A percentile compares a stretch with the other conserved stretches of the same genome.
Conservation (phyloP, 2,888 invertebrate species). For the Monochamus alternatus region DNA sequence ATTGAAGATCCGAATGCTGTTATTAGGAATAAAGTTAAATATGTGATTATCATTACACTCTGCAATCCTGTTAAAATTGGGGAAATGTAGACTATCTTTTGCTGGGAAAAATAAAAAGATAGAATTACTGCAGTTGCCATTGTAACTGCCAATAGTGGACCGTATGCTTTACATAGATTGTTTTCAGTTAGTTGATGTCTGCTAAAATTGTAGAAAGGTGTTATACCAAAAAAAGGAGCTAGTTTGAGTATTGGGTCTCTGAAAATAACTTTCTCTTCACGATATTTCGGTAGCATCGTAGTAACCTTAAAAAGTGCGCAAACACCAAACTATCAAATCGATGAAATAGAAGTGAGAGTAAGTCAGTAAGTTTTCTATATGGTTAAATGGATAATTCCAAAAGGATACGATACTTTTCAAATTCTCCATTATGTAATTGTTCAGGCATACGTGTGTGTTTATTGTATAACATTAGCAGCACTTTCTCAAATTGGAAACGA, state of each 20-base stretch:
- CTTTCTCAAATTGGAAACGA: too few relatives aligned
- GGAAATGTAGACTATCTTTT: not conserved
- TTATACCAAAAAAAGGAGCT: not conserved
- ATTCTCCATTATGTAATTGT: too few relatives aligned
- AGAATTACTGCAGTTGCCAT: not conserved
- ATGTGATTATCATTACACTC: not conserved
- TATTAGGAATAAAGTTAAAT: not conserved
- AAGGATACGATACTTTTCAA: too few relatives aligned
- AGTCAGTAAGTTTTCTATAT: too few relatives aligned
- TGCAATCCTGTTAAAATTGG: not conserved
- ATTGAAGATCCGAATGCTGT: not conserved
- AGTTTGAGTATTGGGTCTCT: not conserved
- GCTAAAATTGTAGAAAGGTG: not conserved
- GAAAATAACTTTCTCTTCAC: too few relatives aligned
- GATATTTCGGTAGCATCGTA: too few relatives aligned
- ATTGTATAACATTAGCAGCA: too few relatives aligned
- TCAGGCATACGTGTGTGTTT: too few relatives aligned
- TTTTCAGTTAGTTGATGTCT: not conserved
- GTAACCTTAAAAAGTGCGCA: too few relatives aligned
- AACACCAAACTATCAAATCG: too few relatives aligned
- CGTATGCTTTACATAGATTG: not conserved
- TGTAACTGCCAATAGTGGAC: not conserved
- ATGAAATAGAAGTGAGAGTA: too few relatives aligned
- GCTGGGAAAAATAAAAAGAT: not conserved
- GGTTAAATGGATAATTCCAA: too few relatives aligned